Evolutionary conservation across 1,140 invertebrate genomes (phyloP).

Genomic region (Whitmania pigra): DNA sequence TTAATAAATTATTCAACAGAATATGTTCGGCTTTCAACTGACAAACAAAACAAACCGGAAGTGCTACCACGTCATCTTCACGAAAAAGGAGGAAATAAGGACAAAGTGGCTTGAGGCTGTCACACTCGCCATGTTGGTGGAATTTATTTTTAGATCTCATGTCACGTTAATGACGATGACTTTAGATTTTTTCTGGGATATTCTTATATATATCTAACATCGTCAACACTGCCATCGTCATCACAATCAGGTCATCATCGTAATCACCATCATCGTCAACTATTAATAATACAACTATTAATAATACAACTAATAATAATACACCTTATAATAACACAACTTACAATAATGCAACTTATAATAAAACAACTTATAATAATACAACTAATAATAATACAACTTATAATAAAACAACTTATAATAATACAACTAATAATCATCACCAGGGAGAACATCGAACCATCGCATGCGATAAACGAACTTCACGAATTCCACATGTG

Average conservation of each 20-base stretch:
- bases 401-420: no score
- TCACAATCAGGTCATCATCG: no score
- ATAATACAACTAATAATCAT: constrained; percentile 30
- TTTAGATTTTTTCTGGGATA: no score
- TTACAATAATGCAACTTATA: no score
- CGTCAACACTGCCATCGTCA: no score
- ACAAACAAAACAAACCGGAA: constrained; percentile 66
- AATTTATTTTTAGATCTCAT: background rate
- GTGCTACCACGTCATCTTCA: constrained; percentile 69
- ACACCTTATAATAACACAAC: no score
- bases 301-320: no score
- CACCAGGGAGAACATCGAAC: constrained; percentile 72
- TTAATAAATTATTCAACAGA: background rate
- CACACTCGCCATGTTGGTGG: constrained; percentile 69
- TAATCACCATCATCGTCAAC: no score
- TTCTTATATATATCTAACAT: no score
- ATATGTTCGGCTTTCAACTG: constrained; percentile 51
- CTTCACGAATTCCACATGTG: constrained; percentile 75
- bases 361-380: no score
- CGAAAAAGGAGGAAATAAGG: constrained; percentile 72
- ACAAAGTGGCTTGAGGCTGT: constrained; percentile 82
- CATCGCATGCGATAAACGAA: constrained; percentile 58
- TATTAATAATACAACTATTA: no score
- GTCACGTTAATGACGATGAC: background rate
- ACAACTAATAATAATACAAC: no score